Base-by-base conservation (phyloP, 2,113 vertebrate genomes). In the Chaenocephalus aceratus region DNA sequence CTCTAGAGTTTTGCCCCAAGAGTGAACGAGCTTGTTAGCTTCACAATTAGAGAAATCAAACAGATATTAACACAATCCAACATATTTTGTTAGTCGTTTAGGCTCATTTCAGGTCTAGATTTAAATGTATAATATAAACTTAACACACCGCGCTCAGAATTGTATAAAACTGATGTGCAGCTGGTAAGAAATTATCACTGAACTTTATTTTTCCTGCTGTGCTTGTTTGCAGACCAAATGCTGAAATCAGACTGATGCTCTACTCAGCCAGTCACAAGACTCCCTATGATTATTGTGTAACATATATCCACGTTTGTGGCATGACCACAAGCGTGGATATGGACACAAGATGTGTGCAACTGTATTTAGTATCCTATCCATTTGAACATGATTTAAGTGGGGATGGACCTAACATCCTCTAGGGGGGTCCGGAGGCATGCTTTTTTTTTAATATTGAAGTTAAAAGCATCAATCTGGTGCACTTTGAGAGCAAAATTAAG, bases 281-380 rank as follows among this genome's bases (percentile, higher is more conserved):
- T 36, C 44, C 49, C 73, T 60, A 51, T 71, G 21, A 23, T 79
- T 49, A 53, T 80, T 62, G 66, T 48, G 8, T 49, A 73, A 76
- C 52, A 18, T 41, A 48, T 72, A 62, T 73, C 41, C 21, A 21
- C 21, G 21, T 21, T 21, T 21, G 21, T 21, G 21, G 21, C 21
- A 21, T 21, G 21, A 21, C 21, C 21, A 21, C 21, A 21, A 21
- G 21, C 21, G 21, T 21, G 21, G 21, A 21, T 21, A 21, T 21
- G 21, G 21, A 21, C 21, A 21, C 21, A 21, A 21, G 21, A 21
- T 21, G 21, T 21, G 21, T 21, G 21, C 21, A 21, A 21, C 21
- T 21, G 21, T 21, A 21, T 21, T 21, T 21, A 21, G 21, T 21
- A 21, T 21, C 21, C 21, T 21, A 21, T 21, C 21, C 21, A 21